Evolutionary conservation across 1,140 invertebrate species (phyloP).

Genomic region (Octopus bimaculoides): DNA sequence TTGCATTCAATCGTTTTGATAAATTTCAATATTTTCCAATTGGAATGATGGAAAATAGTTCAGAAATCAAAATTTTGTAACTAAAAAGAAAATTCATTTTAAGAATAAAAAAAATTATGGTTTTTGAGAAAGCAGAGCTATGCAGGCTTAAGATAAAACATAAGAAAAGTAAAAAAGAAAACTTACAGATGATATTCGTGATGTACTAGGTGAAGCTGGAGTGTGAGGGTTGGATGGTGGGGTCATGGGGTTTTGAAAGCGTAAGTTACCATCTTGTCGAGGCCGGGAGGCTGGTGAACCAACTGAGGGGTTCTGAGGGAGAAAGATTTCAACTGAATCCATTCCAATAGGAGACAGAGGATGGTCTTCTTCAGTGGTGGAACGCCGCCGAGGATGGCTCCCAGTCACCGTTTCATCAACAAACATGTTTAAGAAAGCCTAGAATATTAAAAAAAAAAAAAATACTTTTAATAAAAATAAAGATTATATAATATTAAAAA

Average conservation of each 20-base stretch:
- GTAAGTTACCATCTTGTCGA: constrained; percentile 60
- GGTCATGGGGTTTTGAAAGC: constrained; percentile 70
- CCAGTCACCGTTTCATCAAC: constrained; percentile 78
- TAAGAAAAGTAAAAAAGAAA: not conserved
- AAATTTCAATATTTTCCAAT: too few species aligned
- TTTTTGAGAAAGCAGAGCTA: too few species aligned
- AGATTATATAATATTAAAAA: not conserved
- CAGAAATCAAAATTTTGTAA: too few species aligned
- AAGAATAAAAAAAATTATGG: too few species aligned
- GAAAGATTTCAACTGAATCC: constrained; percentile 54
- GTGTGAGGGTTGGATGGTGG: constrained; percentile 86
- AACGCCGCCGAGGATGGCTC: constrained; percentile 70
- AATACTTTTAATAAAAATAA: not conserved
- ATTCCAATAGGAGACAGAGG: constrained; percentile 85
- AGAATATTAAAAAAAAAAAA: constrained; percentile 26
- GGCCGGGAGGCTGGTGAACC: constrained; percentile 65
- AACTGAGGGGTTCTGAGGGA: constrained; percentile 40
- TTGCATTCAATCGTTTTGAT: too few species aligned
- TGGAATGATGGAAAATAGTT: too few species aligned
- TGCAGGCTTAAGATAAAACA: too few species aligned
- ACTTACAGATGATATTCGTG: constrained; percentile 55
- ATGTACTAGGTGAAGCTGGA: constrained; percentile 76
- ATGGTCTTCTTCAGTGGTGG: constrained; percentile 92
- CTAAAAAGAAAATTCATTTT: too few species aligned
- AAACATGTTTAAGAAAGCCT: constrained; percentile 89